Base-by-base conservation (phyloP, 2,888 invertebrate genomes). In the Cyrtodaria siliqua region DNA sequence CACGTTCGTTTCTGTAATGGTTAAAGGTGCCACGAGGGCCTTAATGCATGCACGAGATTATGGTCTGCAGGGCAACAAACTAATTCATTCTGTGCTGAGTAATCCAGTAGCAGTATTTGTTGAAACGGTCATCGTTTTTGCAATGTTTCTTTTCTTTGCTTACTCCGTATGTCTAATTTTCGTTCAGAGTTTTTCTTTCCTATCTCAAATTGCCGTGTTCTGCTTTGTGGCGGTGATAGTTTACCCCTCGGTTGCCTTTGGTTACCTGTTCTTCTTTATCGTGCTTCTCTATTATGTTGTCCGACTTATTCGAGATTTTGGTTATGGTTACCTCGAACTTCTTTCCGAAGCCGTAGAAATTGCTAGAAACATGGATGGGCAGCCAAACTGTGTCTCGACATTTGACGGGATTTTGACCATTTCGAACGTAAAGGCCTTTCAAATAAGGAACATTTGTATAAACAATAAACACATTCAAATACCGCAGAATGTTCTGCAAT, bases 191-290 rank as follows among this genome's bases (percentile, higher is more conserved):
- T 72, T 71, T 60, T 38, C 44, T 4, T 77, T 77, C 40, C 40
- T 77, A 2, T 67, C 68, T 18, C 62, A 77, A 20, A 59, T 77
- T 2, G 24, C 63, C 24, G 61, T 72, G 2, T 77, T 63, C 27
- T 77, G 72, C 27, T 68, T 72, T n/a, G 68, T 77, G n/a, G 77
- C 77, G 2, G 59, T 77, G 18, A 63, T 77, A 23, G 49, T 77
- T 4, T 72, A 59, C 14, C 77, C 77, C n/a, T 53, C 77, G 1
- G 53, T 53, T 18, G 49, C 77, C 0, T 71, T 77, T 38, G 72
- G 77, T 4, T 77, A 72, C 59, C 60, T 77, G 24, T 77, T 71
- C 29, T 77, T 77, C 68, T 62, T 68, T 14, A 23, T 72, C 8
- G 67, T 77, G 23, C 56, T 77, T 24, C n/a, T 77, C 26, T 77